A percentile compares a stretch with the other conserved stretches of the same genome.
phyloP scores from a whole-genome alignment of 1,140 invertebrate genomes.

The Heliconius eleuchia region DNA sequence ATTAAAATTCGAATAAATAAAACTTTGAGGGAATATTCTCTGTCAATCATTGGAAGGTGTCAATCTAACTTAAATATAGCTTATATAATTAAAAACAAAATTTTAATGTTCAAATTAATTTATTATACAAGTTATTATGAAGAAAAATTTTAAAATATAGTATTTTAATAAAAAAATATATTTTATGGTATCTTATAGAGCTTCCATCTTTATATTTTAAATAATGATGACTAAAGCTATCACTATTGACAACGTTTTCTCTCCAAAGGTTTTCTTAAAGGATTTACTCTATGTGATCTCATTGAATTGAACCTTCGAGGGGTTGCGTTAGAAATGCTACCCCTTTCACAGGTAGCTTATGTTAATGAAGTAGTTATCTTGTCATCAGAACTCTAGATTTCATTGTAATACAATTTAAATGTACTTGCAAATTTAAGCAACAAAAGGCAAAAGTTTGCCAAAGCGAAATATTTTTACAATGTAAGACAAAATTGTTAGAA shows the following conservation, averaged over 20 bases:
- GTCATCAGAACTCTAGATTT: background rate
- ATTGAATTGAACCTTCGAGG: constrained; percentile 7
- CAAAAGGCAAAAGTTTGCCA: background rate
- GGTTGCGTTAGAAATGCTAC: background rate
- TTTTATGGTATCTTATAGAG: too few relatives aligned
- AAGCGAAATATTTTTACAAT: background rate
- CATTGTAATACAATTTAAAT: background rate
- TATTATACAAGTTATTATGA: too few relatives aligned
- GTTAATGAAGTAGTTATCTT: background rate
- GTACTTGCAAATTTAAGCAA: background rate
- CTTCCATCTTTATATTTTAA: too few relatives aligned
- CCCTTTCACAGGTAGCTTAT: constrained; percentile 7
- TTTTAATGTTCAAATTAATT: too few relatives aligned
- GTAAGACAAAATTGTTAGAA: background rate
- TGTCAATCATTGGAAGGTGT: too few relatives aligned
- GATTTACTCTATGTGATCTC: constrained; percentile 15
- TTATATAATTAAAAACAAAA: too few relatives aligned
- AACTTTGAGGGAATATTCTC: too few relatives aligned
- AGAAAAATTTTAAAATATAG: too few relatives aligned
- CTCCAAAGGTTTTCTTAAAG: background rate
- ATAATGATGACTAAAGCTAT: background rate
- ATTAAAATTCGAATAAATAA: too few relatives aligned
- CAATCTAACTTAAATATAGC: too few relatives aligned
- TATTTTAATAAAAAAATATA: too few relatives aligned
- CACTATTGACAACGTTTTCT: background rate